Conservation (phyloP, 2,113 vertebrate species). For the Ondatra zibethicus region DNA sequence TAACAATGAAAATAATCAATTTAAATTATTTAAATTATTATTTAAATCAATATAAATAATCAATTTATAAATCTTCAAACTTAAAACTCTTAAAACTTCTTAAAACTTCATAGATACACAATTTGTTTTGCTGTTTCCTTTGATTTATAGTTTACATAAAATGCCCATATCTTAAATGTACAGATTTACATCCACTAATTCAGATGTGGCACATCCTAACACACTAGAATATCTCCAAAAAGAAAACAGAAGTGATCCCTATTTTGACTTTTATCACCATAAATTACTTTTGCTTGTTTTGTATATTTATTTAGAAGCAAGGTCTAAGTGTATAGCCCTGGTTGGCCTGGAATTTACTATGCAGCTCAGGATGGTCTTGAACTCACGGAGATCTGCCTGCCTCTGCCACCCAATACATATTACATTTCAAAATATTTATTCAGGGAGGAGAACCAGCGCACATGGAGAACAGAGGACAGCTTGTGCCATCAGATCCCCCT, state of each 20-base stretch:
- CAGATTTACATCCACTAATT: background rate
- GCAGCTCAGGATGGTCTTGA: too few relatives aligned
- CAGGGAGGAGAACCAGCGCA: background rate
- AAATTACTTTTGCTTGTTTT: background rate
- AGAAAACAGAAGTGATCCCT: background rate
- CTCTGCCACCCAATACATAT: background rate
- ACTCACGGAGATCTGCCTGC: background rate
- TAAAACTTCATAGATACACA: background rate
- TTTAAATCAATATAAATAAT: too few relatives aligned
- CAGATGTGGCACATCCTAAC: background rate
- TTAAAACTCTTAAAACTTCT: too few relatives aligned
- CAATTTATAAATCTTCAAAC: background rate
- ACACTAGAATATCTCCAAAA: background rate
- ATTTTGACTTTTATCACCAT: background rate
- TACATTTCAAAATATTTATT: background rate
- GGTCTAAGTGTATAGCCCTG: background rate
- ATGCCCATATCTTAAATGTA: background rate
- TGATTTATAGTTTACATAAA: background rate
- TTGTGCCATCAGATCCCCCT: background rate
- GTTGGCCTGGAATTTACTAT: too few relatives aligned
- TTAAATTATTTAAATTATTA: too few relatives aligned
- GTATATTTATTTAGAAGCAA: background rate
- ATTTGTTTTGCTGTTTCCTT: slow-evolving; percentile 32
- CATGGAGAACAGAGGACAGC: background rate
- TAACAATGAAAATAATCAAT: slow-evolving; percentile 30